Percentiles rank a stretch among this genome's conserved stretches.
Conservation (phyloP, 35 echinoderm and acorn worm species). For the Lytechinus variegatus region DNA sequence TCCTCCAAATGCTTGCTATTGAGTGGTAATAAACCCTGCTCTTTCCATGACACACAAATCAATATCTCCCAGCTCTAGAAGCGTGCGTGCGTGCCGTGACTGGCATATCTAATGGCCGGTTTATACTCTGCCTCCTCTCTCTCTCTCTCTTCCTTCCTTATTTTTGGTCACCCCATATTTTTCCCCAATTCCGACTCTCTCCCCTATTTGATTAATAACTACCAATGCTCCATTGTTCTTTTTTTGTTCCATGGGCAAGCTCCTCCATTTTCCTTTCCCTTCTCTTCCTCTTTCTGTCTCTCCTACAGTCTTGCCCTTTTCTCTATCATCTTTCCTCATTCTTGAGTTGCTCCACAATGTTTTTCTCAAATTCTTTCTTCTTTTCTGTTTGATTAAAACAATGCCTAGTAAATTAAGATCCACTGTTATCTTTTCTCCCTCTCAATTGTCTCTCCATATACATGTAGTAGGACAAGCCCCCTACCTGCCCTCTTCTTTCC, state of each 20-base stretch:
- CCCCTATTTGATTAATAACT: background rate
- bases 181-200: background rate
- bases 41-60: background rate
- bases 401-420: too few relatives aligned
- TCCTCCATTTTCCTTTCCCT: background rate
- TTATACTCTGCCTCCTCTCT: background rate
- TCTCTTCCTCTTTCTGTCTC: background rate
- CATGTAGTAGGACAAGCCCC: too few relatives aligned
- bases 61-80: background rate
- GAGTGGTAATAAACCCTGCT: background rate
- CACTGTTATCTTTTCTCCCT: too few relatives aligned
- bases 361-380: too few relatives aligned
- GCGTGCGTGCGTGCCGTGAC: conserved; percentile 18
- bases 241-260: background rate
- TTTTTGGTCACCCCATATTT: too few relatives aligned
- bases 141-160: background rate
- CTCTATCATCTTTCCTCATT: background rate
- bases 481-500: too few relatives aligned
- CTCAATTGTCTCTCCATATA: too few relatives aligned
- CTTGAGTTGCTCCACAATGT: too few relatives aligned
- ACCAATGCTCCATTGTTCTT: background rate
- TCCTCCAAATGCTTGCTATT: background rate
- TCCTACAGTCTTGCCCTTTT: background rate
- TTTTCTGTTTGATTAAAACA: too few relatives aligned
- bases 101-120: conserved; percentile 27